phyloP scores from a whole-genome alignment of 1,140 invertebrate genomes.

The Rhagoletis zephyria region DNA sequence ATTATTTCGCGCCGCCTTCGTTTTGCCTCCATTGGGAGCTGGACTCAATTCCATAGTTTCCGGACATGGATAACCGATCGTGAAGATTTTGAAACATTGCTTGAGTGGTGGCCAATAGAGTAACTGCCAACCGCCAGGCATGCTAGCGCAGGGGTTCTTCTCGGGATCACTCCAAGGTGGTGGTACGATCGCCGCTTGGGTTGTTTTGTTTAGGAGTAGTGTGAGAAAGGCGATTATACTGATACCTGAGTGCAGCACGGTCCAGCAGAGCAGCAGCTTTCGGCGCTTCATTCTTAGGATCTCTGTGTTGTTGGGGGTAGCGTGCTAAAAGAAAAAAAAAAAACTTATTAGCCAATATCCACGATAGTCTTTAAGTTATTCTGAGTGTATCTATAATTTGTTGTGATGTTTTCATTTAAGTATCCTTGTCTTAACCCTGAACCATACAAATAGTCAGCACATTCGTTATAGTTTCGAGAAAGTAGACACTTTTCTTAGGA shows the following conservation, averaged over 20 bases:
- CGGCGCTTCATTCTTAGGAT: conserved; percentile 62
- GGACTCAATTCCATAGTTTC: conserved; percentile 87
- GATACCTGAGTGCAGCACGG: conserved; percentile 63
- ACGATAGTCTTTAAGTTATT: too few species aligned
- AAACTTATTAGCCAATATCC: not conserved
- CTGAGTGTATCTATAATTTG: too few species aligned
- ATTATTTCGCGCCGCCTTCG: conserved; percentile 61
- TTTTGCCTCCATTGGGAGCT: conserved; percentile 62
- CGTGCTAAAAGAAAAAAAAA: not conserved
- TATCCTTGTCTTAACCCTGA: too few species aligned
- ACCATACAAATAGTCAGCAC: too few species aligned
- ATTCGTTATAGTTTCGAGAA: too few species aligned
- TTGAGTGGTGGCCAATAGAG: conserved; percentile 86
- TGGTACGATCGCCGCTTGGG: conserved; percentile 79
- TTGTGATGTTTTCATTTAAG: too few species aligned
- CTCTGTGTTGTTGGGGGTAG: not conserved
- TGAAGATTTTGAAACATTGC: conserved; percentile 88
- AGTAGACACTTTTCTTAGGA: too few species aligned
- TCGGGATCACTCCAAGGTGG: conserved; percentile 87
- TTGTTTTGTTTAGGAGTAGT: conserved; percentile 59
- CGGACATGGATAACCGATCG: conserved; percentile 85
- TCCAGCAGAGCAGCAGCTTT: conserved; percentile 66
- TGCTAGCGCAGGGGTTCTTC: conserved; percentile 84
- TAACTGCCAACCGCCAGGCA: conserved; percentile 86
- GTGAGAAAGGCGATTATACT: conserved; percentile 63